Base-by-base conservation (phyloP, 2,797 vertebrate species). In the Xenopus petersii region DNA sequence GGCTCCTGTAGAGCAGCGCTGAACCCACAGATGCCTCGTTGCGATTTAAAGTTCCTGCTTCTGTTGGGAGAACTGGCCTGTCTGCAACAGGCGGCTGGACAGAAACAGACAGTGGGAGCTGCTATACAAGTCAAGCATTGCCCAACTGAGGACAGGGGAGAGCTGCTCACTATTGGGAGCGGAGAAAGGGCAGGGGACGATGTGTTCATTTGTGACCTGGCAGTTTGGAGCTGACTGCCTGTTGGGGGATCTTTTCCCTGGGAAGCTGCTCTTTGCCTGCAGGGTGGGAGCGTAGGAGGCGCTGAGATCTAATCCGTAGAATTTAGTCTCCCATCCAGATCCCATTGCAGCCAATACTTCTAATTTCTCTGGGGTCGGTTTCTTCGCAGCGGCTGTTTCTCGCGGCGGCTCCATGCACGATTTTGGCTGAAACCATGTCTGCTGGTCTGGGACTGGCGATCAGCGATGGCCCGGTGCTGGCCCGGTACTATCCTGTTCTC, bases 401-500 rank as follows among this genome's bases (percentile, higher is more conserved):
- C 59, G 73, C 64, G 78, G 83, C 67, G 77, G 80, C 77, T 93
- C 93, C 90, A 93, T 93, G 93, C 92, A 87, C 93, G 93, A 94
- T 92, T 93, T 92, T 88, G 92, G 91, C 92, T 93, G 95, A 93
- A 96, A 96, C 93, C 92, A 98, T 97, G 95, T 96, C 94, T 93
- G 93, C 92, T 93, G 93, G 94, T 92, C 93, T 66, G 71, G 77
- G 94, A 93, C 93, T 88, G 94, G 94, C 94, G 92, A 89, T 94
- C 95, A 93, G 15, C 94, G 93, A 97, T 97, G 96, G 92, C 93
- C 93, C 94, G 93, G 89, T 92, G 94, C 93, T 84, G 81, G 77
- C 83, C 81, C 85, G 81, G 80, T 81, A 81, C 83, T 70, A 75
- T 84, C 84, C 64, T 85, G 84, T 81, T 81, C 79, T 83, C 92